Percentiles rank a stretch among this genome's conserved stretches.
These are phyloP conservation scores for Megalopta genalis DNA, from an alignment of 1,140 invertebrate genomes.

Conservation along the genomic window DNA sequence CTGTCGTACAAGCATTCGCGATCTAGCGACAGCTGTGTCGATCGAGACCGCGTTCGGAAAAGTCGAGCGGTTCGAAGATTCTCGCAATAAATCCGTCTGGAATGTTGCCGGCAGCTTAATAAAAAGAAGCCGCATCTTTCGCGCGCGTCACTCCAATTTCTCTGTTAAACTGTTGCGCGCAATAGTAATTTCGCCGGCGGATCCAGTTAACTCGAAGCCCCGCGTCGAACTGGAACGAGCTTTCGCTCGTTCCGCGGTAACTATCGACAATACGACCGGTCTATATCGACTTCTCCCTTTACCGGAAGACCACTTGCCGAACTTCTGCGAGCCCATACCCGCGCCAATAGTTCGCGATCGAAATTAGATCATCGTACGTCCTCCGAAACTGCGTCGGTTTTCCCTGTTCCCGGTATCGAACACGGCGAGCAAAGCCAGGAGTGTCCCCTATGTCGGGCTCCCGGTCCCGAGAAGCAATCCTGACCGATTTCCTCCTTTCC, in stretches of 20 bases:
- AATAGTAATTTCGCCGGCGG: slow-evolving; percentile 44
- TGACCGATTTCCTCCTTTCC: slow-evolving; percentile 1
- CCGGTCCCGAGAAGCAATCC: background rate
- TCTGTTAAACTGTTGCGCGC: slow-evolving; percentile 45
- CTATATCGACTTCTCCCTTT: slow-evolving; percentile 50
- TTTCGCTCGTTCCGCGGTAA: slow-evolving; percentile 58
- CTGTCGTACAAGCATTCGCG: too few relatives aligned
- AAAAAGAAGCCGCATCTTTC: background rate
- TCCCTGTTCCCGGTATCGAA: too few relatives aligned
- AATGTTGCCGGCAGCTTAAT: too few relatives aligned
- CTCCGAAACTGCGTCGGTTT: too few relatives aligned
- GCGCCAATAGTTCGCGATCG: slow-evolving; percentile 35
- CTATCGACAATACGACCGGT: slow-evolving; percentile 49
- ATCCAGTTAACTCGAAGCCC: slow-evolving; percentile 48
- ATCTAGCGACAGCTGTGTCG: too few relatives aligned
- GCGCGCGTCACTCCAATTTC: slow-evolving; percentile 7
- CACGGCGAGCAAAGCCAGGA: too few relatives aligned
- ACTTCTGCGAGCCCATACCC: slow-evolving; percentile 26
- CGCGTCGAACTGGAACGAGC: slow-evolving; percentile 34
- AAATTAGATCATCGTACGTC: slow-evolving; percentile 52
- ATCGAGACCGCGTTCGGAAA: too few relatives aligned
- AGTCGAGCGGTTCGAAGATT: too few relatives aligned
- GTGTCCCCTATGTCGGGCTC: slow-evolving; percentile 30
- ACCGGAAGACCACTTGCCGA: slow-evolving; percentile 32
- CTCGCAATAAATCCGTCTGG: too few relatives aligned